Evolutionary conservation across 2,113 vertebrate species (phyloP).

Genomic region (Columba livia): DNA sequence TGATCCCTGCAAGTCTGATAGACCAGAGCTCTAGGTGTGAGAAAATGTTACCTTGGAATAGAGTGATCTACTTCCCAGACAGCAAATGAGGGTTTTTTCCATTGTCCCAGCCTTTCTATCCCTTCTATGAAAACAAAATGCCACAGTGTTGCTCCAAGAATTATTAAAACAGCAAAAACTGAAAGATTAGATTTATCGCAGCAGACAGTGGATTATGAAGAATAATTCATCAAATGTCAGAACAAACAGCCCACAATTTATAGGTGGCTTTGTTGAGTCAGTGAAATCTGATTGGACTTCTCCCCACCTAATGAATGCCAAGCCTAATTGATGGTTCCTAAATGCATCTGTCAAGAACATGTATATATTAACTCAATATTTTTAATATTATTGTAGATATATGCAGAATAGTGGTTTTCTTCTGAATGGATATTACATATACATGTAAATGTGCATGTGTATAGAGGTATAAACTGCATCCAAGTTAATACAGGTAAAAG

Average conservation of each 20-base stretch:
- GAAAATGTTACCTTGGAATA: background rate
- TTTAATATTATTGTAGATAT: slow-evolving; percentile 68
- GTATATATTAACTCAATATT: slow-evolving; percentile 75
- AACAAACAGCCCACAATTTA: slow-evolving; percentile 75
- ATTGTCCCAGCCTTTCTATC: background rate
- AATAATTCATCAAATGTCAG: slow-evolving; percentile 84
- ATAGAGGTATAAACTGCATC: background rate
- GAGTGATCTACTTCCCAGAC: background rate
- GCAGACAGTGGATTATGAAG: slow-evolving; percentile 79
- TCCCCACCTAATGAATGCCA: slow-evolving; percentile 74
- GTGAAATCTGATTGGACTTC: slow-evolving; percentile 75
- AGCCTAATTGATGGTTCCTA: slow-evolving; percentile 74
- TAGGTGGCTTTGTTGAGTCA: slow-evolving; percentile 70
- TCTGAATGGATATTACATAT: background rate
- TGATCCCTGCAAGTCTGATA: background rate
- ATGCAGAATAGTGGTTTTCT: background rate
- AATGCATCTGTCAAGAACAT: slow-evolving; percentile 65
- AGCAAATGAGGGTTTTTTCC: background rate
- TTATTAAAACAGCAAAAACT: slow-evolving; percentile 77
- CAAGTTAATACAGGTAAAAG: background rate
- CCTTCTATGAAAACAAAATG: slow-evolving; percentile 48
- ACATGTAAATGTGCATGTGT: accelerated
- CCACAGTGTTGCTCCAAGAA: slow-evolving; percentile 56
- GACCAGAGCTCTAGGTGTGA: background rate
- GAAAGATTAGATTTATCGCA: slow-evolving; percentile 82